phyloP scores from a whole-genome alignment of 2,113 vertebrate genomes.

The Theristicus caerulescens region DNA sequence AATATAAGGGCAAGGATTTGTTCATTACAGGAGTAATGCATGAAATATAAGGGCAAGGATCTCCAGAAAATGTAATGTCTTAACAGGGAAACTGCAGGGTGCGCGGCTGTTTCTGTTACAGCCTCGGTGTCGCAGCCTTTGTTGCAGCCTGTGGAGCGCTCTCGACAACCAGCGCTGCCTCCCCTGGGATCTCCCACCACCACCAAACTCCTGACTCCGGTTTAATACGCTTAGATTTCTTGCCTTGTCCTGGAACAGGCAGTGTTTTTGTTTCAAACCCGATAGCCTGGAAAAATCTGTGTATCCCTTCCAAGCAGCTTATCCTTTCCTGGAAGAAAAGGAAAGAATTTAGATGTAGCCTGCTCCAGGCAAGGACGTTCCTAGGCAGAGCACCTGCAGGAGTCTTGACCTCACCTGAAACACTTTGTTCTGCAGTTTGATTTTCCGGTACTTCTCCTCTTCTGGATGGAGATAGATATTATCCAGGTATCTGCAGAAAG shows the following conservation, averaged over 20 bases:
- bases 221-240: not conserved
- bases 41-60: not conserved
- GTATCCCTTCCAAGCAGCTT: constrained; percentile 82
- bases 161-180: not conserved
- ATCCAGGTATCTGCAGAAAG: constrained; percentile 84
- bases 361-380: not conserved
- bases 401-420: constrained; percentile 82
- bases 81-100: not conserved
- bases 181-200: not conserved
- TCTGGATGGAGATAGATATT: constrained; percentile 90
- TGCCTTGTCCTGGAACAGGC: constrained; percentile 84
- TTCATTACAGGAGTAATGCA: accelerated
- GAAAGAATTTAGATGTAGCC: not conserved
- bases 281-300: constrained; percentile 87
- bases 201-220: not conserved
- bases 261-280: constrained; percentile 83
- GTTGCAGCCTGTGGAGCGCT: not conserved
- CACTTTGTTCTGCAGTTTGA: constrained; percentile 93
- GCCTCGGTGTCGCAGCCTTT: not conserved
- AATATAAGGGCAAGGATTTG: not conserved
- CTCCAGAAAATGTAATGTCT: accelerated
- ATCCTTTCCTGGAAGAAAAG: constrained; percentile 85
- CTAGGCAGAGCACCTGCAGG: not conserved
- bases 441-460: constrained; percentile 92
- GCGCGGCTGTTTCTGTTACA: not conserved